Base-by-base conservation (phyloP, 2,797 vertebrate genomes). In the Sebastes matsubarae region DNA sequence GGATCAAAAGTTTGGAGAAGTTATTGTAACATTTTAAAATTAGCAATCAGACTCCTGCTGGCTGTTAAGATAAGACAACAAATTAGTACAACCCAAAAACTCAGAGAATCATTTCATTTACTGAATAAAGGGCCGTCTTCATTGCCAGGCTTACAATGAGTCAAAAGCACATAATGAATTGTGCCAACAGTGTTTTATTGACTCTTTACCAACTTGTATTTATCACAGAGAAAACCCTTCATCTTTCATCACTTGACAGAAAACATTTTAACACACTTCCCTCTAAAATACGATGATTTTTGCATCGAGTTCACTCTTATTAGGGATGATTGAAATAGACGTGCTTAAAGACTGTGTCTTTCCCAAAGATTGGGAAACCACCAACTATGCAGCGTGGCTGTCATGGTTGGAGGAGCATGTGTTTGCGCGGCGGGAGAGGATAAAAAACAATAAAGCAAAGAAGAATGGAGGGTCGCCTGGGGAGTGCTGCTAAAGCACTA, bases 301-400 rank as follows among this genome's bases (percentile, higher is more conserved):
- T 22, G 3, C 2, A 70, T 1, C 10, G 55, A 71, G 1, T 77
- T 80, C 22, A 50, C 3, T 76, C 55, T 55, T 73, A 78, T 87
- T 81, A 66, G 58, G 50, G 32, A 64, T 83, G 68, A 88, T 82
- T 81, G 64, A 77, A 84, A 64, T 63, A 81, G 83, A 81, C 73
- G 57, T 71, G 73, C 57, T 81, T 68, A 76, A 82, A 68, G 10
- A 69, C 32, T 83, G 60, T 69, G 72, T 38, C 34, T 84, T 81
- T 75, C 72, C 75, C 77, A 83, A 87, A 89, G 80, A 91, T 77
- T 87, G 73, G 73, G 77, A 87, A 91, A 79, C 67, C 77, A 80
- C 79, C 76, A 68, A 77, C 87, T 86, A 74, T 79, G 83, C 79
- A 63, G 72, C 22, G 50, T 77, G 8, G 77, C 79, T 79, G 76